Base-by-base conservation (phyloP, 2,888 invertebrate genomes). In the Dolomedes plantarius region DNA sequence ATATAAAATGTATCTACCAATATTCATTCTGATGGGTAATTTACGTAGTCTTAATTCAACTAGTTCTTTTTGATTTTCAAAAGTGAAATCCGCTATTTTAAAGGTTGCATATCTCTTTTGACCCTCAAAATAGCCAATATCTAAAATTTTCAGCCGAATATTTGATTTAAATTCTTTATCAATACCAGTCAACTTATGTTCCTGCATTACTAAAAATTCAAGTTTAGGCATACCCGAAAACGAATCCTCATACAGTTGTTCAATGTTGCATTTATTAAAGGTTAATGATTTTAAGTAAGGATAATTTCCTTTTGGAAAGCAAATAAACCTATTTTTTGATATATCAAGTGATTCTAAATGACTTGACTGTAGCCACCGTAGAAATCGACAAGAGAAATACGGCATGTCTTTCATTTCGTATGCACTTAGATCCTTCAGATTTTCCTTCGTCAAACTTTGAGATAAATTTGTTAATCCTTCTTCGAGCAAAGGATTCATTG, bases 41-140 rank as follows among this genome's bases (percentile, higher is more conserved):
- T 29, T 19, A 13, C n/a, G 64, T 28, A 79, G 32, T 7, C 46
- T 1, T 16, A 79, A 13, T 23, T 19, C 7, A 23, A 64, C 36
- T 1, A 79, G 27, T n/a, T 79, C n/a, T 2, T 23, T 56, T n/a
- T 29, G 31, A 32, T 77, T 56, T 50, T 39, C 31, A 36, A 77
- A 77, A 5, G 77, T 50, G 23, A 27, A 77, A 67, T 68, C 28
- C 16, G n/a, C 32, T 13, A 77, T 62, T 16, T 23, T 50, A 27
- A 77, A 19, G 9, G 13, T 9, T 7, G 9, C 5, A 27, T 9
- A 11, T 19, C 11, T 0, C 31, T 3, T 19, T n/a, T 11, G 16
- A 16, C n/a, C 28, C 2, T 19, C 27, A 36, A n/a, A 56, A 9
- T 77, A 2, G 50, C n/a, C n/a, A 5, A 77, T 36, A 11, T 77